Percentiles rank a stretch among this genome's conserved stretches.
Conservation (phyloP, 2,797 vertebrate genomes). For the Diglossa cyanea region DNA sequence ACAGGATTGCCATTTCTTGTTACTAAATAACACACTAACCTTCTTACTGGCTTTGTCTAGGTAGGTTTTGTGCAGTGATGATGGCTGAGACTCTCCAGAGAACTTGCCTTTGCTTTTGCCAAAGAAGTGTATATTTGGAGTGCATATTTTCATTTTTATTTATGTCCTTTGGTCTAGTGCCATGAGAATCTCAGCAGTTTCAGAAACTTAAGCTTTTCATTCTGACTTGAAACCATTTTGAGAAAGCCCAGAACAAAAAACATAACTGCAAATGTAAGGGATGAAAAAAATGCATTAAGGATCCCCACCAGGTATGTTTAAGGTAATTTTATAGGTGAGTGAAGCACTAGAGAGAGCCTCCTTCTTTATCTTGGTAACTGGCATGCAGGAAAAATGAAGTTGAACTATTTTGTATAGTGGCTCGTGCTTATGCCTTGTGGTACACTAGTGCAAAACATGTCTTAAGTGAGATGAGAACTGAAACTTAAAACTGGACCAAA, state of each 20-base stretch:
- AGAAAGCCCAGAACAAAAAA: background rate
- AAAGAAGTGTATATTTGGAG: background rate
- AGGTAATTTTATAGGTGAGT: background rate
- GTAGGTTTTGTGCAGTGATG: background rate
- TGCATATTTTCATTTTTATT: constrained; percentile 11
- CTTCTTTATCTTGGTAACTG: background rate
- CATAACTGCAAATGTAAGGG: background rate
- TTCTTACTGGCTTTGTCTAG: background rate
- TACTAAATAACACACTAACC: background rate
- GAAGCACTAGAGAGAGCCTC: background rate
- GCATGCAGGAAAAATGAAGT: background rate
- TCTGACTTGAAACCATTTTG: background rate
- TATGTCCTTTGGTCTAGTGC: constrained; percentile 7
- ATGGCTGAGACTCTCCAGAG: background rate
- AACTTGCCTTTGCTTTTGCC: background rate
- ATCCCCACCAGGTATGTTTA: background rate
- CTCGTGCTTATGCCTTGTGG: accelerated
- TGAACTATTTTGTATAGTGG: background rate
- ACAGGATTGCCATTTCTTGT: background rate
- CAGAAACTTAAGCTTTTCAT: background rate
- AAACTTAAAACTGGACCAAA: background rate
- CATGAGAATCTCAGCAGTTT: background rate
- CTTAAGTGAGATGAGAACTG: background rate
- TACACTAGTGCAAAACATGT: background rate
- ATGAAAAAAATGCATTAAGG: background rate